Evolutionary conservation across 2,888 invertebrate species (phyloP), one percentile per base, ranked within the genome.

Genomic region (Liposcelis brunnea): DNA sequence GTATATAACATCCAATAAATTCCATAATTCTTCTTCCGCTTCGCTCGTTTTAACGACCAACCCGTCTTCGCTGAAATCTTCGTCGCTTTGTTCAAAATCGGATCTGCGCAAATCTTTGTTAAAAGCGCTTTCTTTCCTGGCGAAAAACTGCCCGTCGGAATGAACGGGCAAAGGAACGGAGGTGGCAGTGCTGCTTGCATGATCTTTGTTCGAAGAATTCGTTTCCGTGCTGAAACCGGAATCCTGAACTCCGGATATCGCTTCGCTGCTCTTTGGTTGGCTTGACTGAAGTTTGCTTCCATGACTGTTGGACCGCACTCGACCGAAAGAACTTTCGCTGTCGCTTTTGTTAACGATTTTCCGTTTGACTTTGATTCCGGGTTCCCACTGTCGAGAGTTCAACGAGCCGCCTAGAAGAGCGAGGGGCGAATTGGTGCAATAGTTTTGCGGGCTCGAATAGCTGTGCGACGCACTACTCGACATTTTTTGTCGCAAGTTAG

Each of bases 201-300:
- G 81, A 51, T 82, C 79, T 60, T 80, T 80, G 62, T 80, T 80
- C 56, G 79, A 83, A 57, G 79, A 79, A 45, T 82, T 84, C 44
- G 85, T 84, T 65, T 87, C 87, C 49, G 87, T 86, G 62, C 86
- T 86, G 67, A 89, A 89, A 46, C 87, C 89, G 42, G 86, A 86
- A 66, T 89, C 89, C 59, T 80, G 79, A 18, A 80, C 73, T 49
- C 74, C 73, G 46, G 73, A 72, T 35, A 67, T 67, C 52, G 66
- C 68, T 49, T 67, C 69, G 46, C 61, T 61, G 50, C 71, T 74
- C 19, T 40, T 40, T 14, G 40, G 40, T 26, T 26, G 26, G 8
- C 26, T 26, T 26, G 26, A 26, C 4, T 26, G 33, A 14, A 26
- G 31, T 32, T 47, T n/a, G 45, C 33, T 43, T 47, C 45, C 71